Conservation (phyloP, 2,113 vertebrate genomes). For the Melanostigma gelatinosum region DNA sequence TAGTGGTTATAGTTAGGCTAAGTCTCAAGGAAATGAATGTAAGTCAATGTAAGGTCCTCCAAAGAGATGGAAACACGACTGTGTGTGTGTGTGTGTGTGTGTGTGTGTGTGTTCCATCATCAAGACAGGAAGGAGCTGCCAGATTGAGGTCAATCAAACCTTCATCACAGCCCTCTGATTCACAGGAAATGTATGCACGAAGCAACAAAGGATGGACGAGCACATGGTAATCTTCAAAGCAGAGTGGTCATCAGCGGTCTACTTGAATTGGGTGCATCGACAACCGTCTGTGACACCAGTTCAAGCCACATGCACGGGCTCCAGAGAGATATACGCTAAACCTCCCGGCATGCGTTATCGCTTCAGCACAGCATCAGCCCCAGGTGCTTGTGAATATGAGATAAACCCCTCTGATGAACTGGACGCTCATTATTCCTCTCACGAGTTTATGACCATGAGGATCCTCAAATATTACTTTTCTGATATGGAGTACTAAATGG, state of each 20-base stretch:
- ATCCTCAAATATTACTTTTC: not conserved
- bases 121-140: conserved; percentile 43
- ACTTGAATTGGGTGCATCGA: conserved; percentile 10
- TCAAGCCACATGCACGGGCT: conserved; percentile 2
- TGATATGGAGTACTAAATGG: not conserved
- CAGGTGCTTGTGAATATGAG: not conserved
- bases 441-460: conserved; percentile 2
- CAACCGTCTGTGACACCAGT: not conserved
- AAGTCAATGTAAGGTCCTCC: no score
- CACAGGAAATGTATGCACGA: conserved; percentile 46
- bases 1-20: no score
- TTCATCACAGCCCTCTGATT: conserved; percentile 45
- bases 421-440: not conserved
- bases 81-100: conserved; percentile 10
- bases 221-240: conserved; percentile 48
- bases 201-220: conserved; percentile 32
- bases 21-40: no score
- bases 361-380: conserved; percentile 12
- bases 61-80: no score
- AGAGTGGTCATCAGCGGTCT: conserved; percentile 17
- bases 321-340: conserved; percentile 18
- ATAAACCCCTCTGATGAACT: conserved; percentile 18
- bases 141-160: conserved; percentile 51
- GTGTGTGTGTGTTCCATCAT: conserved; percentile 37
- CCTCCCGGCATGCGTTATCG: conserved; percentile 17